Conservation (phyloP, 2,113 vertebrate species). For the Phalacrocorax aristotelis region DNA sequence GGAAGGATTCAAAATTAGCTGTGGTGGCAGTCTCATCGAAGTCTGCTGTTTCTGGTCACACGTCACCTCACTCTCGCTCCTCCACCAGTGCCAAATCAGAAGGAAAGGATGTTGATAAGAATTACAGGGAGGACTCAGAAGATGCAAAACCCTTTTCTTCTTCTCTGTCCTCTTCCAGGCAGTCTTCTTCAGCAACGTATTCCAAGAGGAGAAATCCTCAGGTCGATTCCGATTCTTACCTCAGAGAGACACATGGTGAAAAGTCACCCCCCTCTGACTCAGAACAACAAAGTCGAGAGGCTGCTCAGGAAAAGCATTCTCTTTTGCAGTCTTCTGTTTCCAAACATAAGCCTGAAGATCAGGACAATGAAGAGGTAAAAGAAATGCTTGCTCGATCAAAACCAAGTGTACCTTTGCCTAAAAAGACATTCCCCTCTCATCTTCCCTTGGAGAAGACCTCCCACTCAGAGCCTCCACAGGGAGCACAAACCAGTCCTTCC, state of each 20-base stretch:
- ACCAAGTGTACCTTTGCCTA: constrained; percentile 7
- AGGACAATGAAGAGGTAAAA: not conserved
- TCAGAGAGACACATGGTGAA: constrained; percentile 3
- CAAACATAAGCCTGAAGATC: constrained; percentile 2
- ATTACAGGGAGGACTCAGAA: not conserved
- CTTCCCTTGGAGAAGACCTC: constrained; percentile 4
- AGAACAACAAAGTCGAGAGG: not conserved
- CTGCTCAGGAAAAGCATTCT: constrained; percentile 56
- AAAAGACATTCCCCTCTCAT: not conserved
- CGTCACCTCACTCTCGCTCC: not conserved
- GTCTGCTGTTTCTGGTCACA: not conserved
- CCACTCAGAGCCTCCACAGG: not conserved
- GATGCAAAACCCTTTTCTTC: constrained; percentile 42
- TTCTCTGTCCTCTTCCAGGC: constrained; percentile 51
- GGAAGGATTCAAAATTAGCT: not conserved
- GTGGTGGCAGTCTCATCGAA: not conserved
- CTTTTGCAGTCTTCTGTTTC: constrained; percentile 40
- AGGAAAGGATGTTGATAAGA: not conserved
- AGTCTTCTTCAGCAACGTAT: constrained; percentile 43
- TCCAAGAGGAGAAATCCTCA: constrained; percentile 56
- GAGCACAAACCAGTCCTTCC: not conserved
- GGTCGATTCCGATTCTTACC: not conserved
- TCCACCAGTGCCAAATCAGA: constrained; percentile 1
- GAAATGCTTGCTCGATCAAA: not conserved
- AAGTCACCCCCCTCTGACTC: not conserved